Evolutionary conservation across 2,797 vertebrate species (phyloP), one percentile per base, ranked within the genome.

Genomic region (Melanotaenia trifasciata): DNA sequence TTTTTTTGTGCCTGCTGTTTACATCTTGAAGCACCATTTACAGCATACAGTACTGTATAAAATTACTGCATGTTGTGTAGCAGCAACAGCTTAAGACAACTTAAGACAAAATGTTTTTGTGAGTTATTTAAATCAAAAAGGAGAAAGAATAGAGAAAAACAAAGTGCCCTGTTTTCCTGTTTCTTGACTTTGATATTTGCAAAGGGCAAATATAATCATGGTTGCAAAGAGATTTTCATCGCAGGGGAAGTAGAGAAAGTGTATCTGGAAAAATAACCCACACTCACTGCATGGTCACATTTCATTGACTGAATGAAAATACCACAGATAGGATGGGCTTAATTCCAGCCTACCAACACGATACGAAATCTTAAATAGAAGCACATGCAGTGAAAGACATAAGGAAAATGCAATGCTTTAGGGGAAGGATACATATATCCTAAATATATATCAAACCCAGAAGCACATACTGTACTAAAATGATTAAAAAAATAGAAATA

Each of bases 241-340:
- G 56, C 30, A 51, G 67, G 64, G 64, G 78, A 87, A 73, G 68
- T 57, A 62, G 40, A 77, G 67, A 69, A 47, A 28, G 51, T 70
- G 12, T 74, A 73, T 72, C 72, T 74, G 82, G 65, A 78, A 77
- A 80, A 83, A 72, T 62, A 67, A 83, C 26, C 66, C 76, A 64
- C 72, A 57, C 63, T 71, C 38, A 38, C 59, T 50, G 51, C 56
- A 72, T n/a, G 43, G 68, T 84, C 76, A 82, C 38, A 57, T 88
- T 84, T 85, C 84, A 87, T 87, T 83, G 83, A 80, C 67, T 57
- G 43, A 80, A 86, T 76, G 69, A 82, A 86, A 87, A 89, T 82
- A 83, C 78, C 78, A 78, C 74, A 76, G 70, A 72, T 70, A 81
- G 77, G 83, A 80, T 66, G 74, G 81, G 68, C 74, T 77, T 79